Percentiles rank a stretch among this genome's conserved stretches.
These are phyloP conservation scores for Phenganax subtilis DNA, from an alignment of 92 coral and sea anemone genomes.

Conservation along the genomic window DNA sequence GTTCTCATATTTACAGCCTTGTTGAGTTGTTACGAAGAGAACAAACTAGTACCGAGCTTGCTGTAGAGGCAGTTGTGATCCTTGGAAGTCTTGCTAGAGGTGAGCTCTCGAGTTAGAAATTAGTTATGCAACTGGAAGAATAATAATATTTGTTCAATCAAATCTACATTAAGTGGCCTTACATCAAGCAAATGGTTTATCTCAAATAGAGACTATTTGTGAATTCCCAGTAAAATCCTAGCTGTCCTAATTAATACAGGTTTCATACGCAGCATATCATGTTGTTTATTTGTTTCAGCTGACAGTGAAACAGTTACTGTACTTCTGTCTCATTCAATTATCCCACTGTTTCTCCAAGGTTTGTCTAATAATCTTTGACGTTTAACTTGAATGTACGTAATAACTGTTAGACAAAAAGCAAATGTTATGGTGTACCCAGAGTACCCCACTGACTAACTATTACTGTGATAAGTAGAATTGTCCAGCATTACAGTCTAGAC, in stretches of 20 bases:
- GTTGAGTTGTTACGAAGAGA: slow-evolving; percentile 72
- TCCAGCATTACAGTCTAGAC: too few species aligned
- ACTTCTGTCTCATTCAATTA: slow-evolving; percentile 57
- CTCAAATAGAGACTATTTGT: neutral
- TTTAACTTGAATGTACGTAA: too few species aligned
- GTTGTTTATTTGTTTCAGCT: slow-evolving; percentile 34
- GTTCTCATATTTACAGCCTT: slow-evolving; percentile 18
- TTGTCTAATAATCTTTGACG: neutral
- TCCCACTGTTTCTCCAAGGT: slow-evolving; percentile 86
- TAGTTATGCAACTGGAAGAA: neutral
- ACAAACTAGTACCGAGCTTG: slow-evolving; percentile 64
- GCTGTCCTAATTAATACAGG: neutral
- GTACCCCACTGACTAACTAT: too few species aligned
- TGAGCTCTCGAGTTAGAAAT: neutral
- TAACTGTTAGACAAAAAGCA: too few species aligned
- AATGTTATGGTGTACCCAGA: too few species aligned
- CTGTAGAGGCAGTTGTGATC: slow-evolving; percentile 83
- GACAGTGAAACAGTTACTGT: slow-evolving; percentile 62
- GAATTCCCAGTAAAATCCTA: neutral
- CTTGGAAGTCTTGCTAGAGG: slow-evolving; percentile 98
- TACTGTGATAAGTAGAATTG: too few species aligned
- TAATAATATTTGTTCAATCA: neutral
- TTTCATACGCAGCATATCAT: neutral
- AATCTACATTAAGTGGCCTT: too few species aligned
- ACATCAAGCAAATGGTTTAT: too few species aligned